Evolutionary conservation across 2,797 vertebrate genomes (phyloP).

Genomic region (Apodemus agrarius): DNA sequence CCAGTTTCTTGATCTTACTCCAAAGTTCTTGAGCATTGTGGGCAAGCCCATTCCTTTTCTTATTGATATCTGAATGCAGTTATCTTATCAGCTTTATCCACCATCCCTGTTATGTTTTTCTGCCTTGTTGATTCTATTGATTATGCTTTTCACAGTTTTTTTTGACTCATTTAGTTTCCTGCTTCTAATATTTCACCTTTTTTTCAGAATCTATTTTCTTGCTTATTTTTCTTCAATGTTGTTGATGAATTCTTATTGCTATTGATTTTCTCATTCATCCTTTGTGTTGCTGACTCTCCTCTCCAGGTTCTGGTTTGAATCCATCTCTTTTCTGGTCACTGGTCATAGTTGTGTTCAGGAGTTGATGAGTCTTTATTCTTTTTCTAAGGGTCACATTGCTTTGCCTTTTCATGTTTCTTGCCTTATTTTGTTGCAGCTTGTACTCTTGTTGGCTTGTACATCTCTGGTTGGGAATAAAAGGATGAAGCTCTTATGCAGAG

Average conservation of each 20-base stretch:
- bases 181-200: too few species aligned
- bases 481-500: neutral
- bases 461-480: neutral
- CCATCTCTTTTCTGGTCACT: neutral
- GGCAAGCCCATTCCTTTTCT: neutral
- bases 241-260: neutral
- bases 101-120: neutral
- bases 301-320: neutral
- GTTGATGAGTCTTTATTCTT: neutral
- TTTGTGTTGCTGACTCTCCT: neutral
- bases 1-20: neutral
- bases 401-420: neutral
- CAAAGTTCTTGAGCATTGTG: neutral
- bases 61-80: neutral
- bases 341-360: neutral
- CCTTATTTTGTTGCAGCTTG: neutral
- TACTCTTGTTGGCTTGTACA: neutral
- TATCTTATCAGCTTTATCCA: neutral
- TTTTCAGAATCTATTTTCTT: neutral
- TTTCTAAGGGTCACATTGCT: neutral
- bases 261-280: neutral
- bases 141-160: neutral
- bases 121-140: neutral
- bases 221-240: neutral
- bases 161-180: neutral